Evolutionary conservation across 2,113 vertebrate genomes (phyloP), one percentile per base, ranked within the genome.

Genomic region (Fukomys damarensis): DNA sequence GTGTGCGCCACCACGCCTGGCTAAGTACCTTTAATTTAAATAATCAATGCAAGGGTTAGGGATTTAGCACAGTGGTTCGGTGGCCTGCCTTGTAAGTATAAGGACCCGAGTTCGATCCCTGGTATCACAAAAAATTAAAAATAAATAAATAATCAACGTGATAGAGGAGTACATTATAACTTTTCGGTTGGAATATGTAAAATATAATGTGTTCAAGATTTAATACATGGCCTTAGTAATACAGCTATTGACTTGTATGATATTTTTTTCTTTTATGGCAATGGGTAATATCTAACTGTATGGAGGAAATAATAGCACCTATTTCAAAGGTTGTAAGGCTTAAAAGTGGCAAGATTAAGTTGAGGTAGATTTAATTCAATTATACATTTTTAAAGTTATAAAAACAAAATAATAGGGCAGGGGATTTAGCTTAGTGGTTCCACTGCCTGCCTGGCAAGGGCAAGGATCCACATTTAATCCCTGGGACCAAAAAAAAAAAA

Each of bases 341-440:
- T 79, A 86, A 16, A 56, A 56, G 12, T 84, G 43, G 70, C 54
- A 95, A 79, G 38, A 70, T 91, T 91, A 84, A 80, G 10, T 63
- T 95, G 80, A 89, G 68, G 4, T 54, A 86, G 77, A 79, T 90
- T 80, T 61, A 85, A 56, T 76, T 28, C 9, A 83, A 61, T 74
- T 65, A 86, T 83, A 10, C 59, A 43, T 56, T 86, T 91, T 92
- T 84, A 91, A 91, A 87, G 41, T 77, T 82, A 80, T 72, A 28
- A 89, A 93, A 83, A 24, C 43, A 49, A n/a, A n/a, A n/a, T n/a
- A n/a, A n/a, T n/a, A n/a, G n/a, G n/a, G n/a, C n/a, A n/a, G n/a
- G n/a, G n/a, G n/a, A n/a, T n/a, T n/a, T n/a, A n/a, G n/a, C n/a
- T n/a, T n/a, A n/a, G n/a, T n/a, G n/a, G n/a, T n/a, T n/a, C n/a